These are phyloP conservation scores for Hipparchia sbordonii DNA, from an alignment of 2,888 invertebrate species.

Conservation along the genomic window DNA sequence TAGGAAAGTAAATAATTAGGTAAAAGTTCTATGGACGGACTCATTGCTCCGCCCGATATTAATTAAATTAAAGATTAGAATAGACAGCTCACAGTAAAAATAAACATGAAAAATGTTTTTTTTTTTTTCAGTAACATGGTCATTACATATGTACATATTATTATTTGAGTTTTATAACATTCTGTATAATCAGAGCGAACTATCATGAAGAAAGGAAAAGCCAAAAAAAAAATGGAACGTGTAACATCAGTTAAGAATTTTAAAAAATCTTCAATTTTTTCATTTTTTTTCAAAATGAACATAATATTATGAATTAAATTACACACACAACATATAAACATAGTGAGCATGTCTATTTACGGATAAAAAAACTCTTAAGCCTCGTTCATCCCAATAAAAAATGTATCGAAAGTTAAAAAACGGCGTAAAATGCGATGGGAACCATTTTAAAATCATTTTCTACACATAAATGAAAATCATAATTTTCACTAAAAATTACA, in stretches of 20 bases:
- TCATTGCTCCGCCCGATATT: conserved; percentile 39
- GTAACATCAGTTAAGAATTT: too few relatives aligned
- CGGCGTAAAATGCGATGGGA: too few relatives aligned
- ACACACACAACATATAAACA: neutral
- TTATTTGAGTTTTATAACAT: too few relatives aligned
- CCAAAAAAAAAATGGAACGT: too few relatives aligned
- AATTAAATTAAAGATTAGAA: conserved; percentile 4
- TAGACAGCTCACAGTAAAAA: conserved; percentile 11
- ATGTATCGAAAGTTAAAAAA: neutral
- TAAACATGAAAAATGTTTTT: neutral
- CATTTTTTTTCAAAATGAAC: too few relatives aligned
- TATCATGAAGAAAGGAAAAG: too few relatives aligned
- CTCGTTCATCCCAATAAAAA: neutral
- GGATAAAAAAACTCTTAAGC: neutral
- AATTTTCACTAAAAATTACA: too few relatives aligned
- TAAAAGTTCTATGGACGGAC: conserved; percentile 59
- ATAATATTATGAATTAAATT: neutral
- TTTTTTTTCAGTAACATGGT: neutral
- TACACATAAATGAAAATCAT: too few relatives aligned
- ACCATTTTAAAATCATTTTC: too few relatives aligned
- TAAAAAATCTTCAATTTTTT: too few relatives aligned
- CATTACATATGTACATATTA: neutral
- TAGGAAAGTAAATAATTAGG: conserved; percentile 70
- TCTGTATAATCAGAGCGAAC: neutral
- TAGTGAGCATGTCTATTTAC: conserved; percentile 4